Evolutionary conservation across 1,140 invertebrate genomes (phyloP).

Genomic region (Reticulitermes speratus): DNA sequence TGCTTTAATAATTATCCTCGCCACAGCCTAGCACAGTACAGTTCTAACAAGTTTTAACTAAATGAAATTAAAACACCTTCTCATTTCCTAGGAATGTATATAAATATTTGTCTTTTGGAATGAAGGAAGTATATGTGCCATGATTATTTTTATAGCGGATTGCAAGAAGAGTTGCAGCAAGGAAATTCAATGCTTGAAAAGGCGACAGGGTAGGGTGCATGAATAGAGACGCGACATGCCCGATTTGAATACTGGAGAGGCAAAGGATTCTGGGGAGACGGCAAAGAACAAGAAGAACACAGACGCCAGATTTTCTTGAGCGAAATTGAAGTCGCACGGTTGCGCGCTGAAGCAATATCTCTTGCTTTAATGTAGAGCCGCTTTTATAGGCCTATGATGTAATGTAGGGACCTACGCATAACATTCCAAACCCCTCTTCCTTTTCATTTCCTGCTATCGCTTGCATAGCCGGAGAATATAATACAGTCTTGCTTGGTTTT

Average conservation of each 20-base stretch:
- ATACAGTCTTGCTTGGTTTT: not conserved
- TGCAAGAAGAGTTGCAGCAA: not conserved
- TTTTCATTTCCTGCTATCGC: constrained; percentile 1
- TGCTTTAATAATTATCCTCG: too few species aligned
- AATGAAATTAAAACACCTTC: not conserved
- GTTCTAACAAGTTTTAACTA: not conserved
- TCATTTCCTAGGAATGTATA: not conserved
- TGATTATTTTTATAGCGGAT: not conserved
- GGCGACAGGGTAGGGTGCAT: not conserved
- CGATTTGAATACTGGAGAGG: not conserved
- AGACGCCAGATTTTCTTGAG: not conserved
- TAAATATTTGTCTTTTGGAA: not conserved
- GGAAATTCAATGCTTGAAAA: not conserved
- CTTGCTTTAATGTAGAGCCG: not conserved
- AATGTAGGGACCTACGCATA: not conserved
- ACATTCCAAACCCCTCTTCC: not conserved
- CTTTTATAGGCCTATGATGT: not conserved
- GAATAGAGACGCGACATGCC: not conserved
- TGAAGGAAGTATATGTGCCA: not conserved
- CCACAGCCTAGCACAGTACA: not conserved
- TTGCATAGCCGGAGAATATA: not conserved
- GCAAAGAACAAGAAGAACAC: not conserved
- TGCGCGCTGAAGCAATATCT: not conserved
- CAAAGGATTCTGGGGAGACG: not conserved
- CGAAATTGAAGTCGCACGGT: not conserved